Evolutionary conservation across 2,888 invertebrate genomes (phyloP), one percentile per base, ranked within the genome.

Genomic region (Drosophila differens): DNA sequence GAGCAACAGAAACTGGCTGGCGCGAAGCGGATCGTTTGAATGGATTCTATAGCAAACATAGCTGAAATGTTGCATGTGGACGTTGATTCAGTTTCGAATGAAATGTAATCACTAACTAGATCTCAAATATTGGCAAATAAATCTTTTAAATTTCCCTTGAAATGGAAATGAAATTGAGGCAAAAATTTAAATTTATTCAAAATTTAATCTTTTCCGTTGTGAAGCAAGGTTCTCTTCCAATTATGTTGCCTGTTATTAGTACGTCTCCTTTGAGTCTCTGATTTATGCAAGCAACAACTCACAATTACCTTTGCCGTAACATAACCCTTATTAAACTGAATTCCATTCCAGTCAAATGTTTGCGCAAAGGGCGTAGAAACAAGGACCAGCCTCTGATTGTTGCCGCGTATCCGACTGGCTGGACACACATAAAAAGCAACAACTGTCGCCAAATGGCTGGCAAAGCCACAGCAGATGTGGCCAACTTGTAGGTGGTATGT

Each of bases 1-100:
- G 97, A 0, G 97, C 97, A 0, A 92, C 96, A 0, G 96, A 96
- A 85, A 94, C 95, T 12, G 97, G 97, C 0, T 95, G 95, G 91
- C 94, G 97, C 25, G 97, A 97, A 89, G 97, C 97, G 0, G 94
- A 95, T 51, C 94, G 96, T 72, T 91, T 96, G 30, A 93, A 94
- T 49, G 88, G 91, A 3, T 89, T 86, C 61, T 93, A 93, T 44
- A 70, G 73, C 19, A 52, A 35, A 32, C 28, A 39, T 2, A 28
- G 39, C 41, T 16, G 35, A 52, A n/a, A 30, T 5, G 16, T 33
- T 39, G 58, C 5, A 52, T 49, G 28, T 37, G 19, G 4, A 19
- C 32, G 1, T 55, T 33, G 25, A 4, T 14, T 12, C 12, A 22
- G 33, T 22, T 28, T 32, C 0, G 12, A 58, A 44, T 32, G 28